Evolutionary conservation across 2,888 invertebrate genomes (phyloP).

Genomic region (Lutraria lutraria): DNA sequence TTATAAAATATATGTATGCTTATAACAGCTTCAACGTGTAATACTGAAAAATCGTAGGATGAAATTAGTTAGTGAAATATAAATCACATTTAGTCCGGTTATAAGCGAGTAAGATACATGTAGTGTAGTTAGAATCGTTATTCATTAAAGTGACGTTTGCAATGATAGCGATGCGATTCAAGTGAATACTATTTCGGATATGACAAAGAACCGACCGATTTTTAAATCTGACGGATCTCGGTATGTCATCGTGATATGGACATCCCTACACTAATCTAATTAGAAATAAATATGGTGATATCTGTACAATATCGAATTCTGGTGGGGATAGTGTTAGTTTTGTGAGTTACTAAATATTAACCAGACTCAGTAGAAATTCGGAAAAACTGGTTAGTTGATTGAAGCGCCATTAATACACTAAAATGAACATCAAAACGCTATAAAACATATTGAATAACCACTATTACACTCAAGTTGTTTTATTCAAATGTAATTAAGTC

Average conservation of each 20-base stretch:
- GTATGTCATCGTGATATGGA: no score
- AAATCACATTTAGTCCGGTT: no score
- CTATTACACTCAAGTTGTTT: background rate
- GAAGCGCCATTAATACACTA: background rate
- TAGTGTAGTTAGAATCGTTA: no score
- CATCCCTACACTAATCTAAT: no score
- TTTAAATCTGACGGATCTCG: background rate
- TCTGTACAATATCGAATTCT: background rate
- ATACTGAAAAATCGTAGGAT: no score
- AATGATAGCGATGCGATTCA: background rate
- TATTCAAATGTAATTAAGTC: conserved; percentile 14
- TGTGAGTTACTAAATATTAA: background rate
- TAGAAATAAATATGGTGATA: background rate
- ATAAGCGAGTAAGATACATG: no score
- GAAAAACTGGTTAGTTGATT: background rate
- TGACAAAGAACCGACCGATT: background rate
- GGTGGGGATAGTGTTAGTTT: background rate
- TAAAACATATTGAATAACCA: background rate
- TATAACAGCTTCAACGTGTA: no score
- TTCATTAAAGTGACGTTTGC: background rate
- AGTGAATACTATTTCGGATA: background rate
- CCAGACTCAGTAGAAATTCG: background rate
- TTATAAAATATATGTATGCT: no score
- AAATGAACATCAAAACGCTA: background rate
- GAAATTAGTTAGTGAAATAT: no score